A percentile compares a stretch with the other conserved stretches of the same genome.
Conservation (phyloP, 2,888 invertebrate genomes). For the Rhamnusium bicolor region DNA sequence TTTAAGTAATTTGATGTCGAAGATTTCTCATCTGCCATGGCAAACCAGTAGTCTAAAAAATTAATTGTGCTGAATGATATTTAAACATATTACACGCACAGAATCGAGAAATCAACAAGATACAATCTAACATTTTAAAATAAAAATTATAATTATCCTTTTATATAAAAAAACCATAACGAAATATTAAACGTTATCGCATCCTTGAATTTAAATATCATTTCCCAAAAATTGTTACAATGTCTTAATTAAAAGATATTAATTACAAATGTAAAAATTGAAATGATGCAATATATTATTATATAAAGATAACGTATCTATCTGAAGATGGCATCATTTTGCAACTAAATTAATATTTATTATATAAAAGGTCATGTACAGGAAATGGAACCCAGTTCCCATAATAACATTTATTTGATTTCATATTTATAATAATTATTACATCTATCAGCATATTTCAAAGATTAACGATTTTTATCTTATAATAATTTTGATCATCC, state of each 20-base stretch:
- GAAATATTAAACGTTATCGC: neutral
- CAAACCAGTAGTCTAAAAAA: neutral
- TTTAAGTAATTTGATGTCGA: neutral
- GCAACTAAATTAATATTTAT: conserved; percentile 20
- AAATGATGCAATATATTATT: conserved; percentile 17
- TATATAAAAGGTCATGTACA: conserved; percentile 8
- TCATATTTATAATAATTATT: conserved; percentile 14
- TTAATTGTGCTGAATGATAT: neutral
- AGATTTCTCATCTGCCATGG: neutral
- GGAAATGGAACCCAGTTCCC: conserved; percentile 12
- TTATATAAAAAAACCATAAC: conserved; percentile 5
- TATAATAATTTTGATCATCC: neutral
- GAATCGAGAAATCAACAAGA: neutral
- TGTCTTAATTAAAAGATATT: conserved; percentile 19
- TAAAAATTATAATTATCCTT: conserved; percentile 4
- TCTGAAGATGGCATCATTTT: conserved; percentile 17
- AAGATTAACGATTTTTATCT: neutral
- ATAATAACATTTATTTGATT: neutral
- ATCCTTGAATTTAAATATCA: conserved; percentile 5
- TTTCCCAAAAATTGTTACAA: conserved; percentile 6
- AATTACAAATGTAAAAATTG: conserved; percentile 8
- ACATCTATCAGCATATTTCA: neutral
- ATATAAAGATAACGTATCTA: conserved; percentile 14
- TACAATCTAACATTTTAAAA: conserved; percentile 3
- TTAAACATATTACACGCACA: neutral